Evolutionary conservation across 2,113 vertebrate genomes (phyloP).

Genomic region (Pimephales promelas): DNA sequence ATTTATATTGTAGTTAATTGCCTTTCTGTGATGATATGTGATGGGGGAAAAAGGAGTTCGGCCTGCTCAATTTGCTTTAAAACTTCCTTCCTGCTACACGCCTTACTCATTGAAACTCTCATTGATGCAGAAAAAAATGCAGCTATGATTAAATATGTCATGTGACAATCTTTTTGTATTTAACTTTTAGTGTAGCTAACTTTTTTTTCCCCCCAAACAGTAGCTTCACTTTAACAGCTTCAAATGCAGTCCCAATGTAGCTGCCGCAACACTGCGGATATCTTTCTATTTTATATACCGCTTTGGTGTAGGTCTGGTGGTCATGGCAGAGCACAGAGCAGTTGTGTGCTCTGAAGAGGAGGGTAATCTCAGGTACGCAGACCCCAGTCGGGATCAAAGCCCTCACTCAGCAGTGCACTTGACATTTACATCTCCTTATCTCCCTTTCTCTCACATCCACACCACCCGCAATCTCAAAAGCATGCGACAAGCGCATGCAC

Average conservation of each 20-base stretch:
- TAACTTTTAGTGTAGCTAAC: too few species aligned
- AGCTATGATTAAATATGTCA: not conserved
- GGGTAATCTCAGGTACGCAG: slow-evolving; percentile 18
- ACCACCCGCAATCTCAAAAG: slow-evolving; percentile 25
- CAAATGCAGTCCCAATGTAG: not conserved
- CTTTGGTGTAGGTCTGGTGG: not conserved
- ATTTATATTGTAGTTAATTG: too few species aligned
- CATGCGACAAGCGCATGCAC: slow-evolving; percentile 12
- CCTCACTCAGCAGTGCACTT: slow-evolving; percentile 39
- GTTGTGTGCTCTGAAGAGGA: slow-evolving; percentile 10
- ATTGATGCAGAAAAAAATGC: not conserved
- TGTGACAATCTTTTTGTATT: too few species aligned
- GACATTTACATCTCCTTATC: slow-evolving; percentile 57
- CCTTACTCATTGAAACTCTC: too few species aligned
- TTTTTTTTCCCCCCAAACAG: not conserved
- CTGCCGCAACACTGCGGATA: not conserved
- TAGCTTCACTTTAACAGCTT: not conserved
- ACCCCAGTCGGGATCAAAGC: slow-evolving; percentile 48
- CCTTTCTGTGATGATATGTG: too few species aligned
- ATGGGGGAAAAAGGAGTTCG: too few species aligned
- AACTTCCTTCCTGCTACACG: too few species aligned
- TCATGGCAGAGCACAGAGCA: not conserved
- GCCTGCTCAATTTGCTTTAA: too few species aligned
- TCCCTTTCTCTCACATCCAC: slow-evolving; percentile 15
- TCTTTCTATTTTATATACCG: not conserved